phyloP scores from a whole-genome alignment of 2,888 invertebrate species.

The Sepioteuthis lessoniana region DNA sequence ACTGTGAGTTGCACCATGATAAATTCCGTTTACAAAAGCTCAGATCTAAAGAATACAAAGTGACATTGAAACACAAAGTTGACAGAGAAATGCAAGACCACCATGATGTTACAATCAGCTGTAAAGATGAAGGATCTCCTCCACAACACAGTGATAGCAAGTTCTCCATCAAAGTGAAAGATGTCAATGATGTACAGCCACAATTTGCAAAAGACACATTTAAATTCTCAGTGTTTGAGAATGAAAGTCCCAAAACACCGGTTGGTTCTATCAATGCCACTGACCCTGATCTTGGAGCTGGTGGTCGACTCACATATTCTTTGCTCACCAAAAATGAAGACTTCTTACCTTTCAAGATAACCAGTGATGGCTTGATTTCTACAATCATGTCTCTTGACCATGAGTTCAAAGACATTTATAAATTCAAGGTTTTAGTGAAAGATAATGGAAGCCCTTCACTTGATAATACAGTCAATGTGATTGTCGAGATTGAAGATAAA shows the following conservation, averaged over 20 bases:
- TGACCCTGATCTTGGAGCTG: neutral
- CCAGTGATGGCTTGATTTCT: neutral
- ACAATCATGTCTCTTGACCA: constrained; percentile 23
- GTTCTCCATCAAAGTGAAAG: constrained; percentile 11
- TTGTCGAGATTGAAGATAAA: constrained; percentile 10
- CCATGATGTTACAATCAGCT: constrained; percentile 23
- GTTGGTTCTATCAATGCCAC: constrained; percentile 23
- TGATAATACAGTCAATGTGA: constrained; percentile 12
- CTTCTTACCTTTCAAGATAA: neutral
- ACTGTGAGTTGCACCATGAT: constrained; percentile 21
- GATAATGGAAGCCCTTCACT: neutral
- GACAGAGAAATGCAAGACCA: constrained; percentile 1
- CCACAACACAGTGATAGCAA: constrained; percentile 9
- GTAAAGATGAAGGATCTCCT: constrained; percentile 33
- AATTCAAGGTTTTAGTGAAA: constrained; percentile 14
- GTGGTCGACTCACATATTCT: neutral
- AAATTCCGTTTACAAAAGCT: neutral
- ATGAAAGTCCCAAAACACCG: neutral
- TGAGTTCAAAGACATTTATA: constrained; percentile 9
- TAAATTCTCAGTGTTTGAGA: constrained; percentile 33
- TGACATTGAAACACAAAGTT: constrained; percentile 23
- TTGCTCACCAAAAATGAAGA: constrained; percentile 15
- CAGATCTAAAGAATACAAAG: neutral
- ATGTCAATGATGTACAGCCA: neutral
- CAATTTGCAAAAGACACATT: neutral